phyloP scores from a whole-genome alignment of 1,140 invertebrate species.

The Goniozus legneri region DNA sequence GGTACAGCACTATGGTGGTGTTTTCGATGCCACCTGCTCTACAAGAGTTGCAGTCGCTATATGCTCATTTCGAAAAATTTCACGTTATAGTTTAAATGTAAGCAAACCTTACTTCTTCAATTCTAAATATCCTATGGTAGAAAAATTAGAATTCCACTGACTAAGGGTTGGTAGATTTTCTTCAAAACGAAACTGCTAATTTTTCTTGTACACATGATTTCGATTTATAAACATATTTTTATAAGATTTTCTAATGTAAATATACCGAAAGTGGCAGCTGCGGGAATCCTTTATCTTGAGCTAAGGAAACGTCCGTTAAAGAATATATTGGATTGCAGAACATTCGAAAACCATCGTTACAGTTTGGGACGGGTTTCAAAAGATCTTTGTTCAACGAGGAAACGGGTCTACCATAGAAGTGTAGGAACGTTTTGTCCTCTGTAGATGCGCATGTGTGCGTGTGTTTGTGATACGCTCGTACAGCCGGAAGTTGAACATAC shows the following conservation, averaged over 20 bases:
- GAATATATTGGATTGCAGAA: slow-evolving; percentile 27
- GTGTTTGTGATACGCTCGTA: slow-evolving; percentile 9
- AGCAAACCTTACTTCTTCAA: too few species aligned
- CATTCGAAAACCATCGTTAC: slow-evolving; percentile 38
- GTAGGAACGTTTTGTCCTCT: slow-evolving; percentile 10
- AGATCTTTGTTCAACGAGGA: slow-evolving; percentile 51
- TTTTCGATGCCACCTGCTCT: slow-evolving; percentile 36
- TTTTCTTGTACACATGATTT: too few species aligned
- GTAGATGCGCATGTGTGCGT: slow-evolving; percentile 18
- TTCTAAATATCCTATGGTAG: too few species aligned
- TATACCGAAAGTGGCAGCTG: too few species aligned
- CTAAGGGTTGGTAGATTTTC: too few species aligned
- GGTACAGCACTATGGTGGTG: slow-evolving; percentile 32
- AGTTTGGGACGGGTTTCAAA: slow-evolving; percentile 44
- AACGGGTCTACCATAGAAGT: slow-evolving; percentile 29
- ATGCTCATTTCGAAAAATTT: too few species aligned
- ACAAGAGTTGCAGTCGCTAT: slow-evolving; percentile 7
- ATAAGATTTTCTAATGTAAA: too few species aligned
- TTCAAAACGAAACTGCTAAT: too few species aligned
- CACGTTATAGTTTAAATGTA: too few species aligned
- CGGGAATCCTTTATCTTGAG: too few species aligned
- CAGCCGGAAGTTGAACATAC: slow-evolving; percentile 45
- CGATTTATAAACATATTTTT: too few species aligned
- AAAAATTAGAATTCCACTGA: too few species aligned
- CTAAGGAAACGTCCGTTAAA: neutral